These are phyloP conservation scores for Batillaria attramentaria DNA, from an alignment of 1,140 invertebrate genomes.

Conservation along the genomic window DNA sequence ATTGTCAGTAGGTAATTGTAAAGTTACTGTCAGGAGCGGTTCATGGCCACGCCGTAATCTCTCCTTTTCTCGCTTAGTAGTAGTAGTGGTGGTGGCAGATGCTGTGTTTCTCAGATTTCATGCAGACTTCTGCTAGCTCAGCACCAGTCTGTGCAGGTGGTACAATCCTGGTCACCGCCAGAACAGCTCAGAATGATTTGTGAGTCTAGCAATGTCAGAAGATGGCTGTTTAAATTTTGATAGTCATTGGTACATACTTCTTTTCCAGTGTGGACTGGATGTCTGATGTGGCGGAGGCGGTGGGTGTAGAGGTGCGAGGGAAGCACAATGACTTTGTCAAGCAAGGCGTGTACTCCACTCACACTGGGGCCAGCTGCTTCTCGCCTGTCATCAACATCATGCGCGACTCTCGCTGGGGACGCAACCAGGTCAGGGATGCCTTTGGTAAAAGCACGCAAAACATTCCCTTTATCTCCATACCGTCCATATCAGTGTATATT, in stretches of 20 bases:
- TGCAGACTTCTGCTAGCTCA: not conserved
- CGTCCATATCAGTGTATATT: too few relatives aligned
- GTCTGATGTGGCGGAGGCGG: conserved; percentile 50
- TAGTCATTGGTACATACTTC: too few relatives aligned
- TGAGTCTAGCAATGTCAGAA: too few relatives aligned
- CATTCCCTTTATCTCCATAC: too few relatives aligned
- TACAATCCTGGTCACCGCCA: too few relatives aligned
- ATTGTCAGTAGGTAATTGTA: not conserved
- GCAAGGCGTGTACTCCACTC: conserved; percentile 38
- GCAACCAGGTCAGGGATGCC: conserved; percentile 53
- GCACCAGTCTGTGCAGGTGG: not conserved
- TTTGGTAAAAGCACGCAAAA: too few relatives aligned
- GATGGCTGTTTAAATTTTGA: not conserved
- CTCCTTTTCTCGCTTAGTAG: not conserved
- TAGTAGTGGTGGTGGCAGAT: too few relatives aligned
- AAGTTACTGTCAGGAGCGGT: not conserved
- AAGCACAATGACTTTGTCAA: conserved; percentile 57
- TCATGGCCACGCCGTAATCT: not conserved
- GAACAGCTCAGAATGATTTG: too few relatives aligned
- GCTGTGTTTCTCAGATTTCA: too few relatives aligned
- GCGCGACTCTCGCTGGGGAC: conserved; percentile 64
- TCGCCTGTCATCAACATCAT: conserved; percentile 66
- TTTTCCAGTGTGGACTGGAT: conserved; percentile 47
- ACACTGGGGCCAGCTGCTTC: conserved; percentile 62
- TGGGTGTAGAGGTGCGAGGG: conserved; percentile 58